Conservation (phyloP, 2,113 vertebrate species). For the Pituophis catenifer region DNA sequence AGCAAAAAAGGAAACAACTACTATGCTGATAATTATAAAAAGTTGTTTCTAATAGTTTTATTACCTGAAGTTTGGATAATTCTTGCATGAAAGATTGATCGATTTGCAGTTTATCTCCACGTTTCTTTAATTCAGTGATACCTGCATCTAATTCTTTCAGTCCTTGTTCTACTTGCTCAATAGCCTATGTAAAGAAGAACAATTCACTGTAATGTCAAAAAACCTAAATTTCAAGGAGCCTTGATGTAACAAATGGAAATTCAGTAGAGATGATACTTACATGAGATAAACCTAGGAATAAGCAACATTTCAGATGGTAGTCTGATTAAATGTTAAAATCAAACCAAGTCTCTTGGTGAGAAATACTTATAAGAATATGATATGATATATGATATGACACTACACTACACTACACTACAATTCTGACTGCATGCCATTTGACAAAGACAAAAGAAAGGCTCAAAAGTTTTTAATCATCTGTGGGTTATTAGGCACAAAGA, state of each 20-base stretch:
- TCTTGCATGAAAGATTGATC: conserved; percentile 84
- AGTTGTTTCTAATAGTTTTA: background rate
- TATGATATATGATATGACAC: background rate
- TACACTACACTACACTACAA: background rate
- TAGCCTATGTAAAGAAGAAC: conserved; percentile 67
- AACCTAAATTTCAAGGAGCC: background rate
- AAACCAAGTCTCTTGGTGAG: background rate
- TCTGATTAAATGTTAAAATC: background rate
- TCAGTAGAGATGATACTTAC: background rate
- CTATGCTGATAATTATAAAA: background rate
- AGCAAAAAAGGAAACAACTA: background rate
- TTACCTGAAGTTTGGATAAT: conserved; percentile 90
- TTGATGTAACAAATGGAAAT: background rate
- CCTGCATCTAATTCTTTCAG: conserved; percentile 87
- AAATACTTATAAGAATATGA: background rate
- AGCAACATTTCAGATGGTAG: background rate
- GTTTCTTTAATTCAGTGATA: conserved; percentile 81
- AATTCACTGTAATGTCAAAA: conserved; percentile 2
- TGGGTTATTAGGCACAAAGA: background rate
- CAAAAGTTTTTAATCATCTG: background rate
- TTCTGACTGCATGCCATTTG: background rate
- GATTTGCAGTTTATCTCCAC: conserved; percentile 79
- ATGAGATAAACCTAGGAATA: background rate
- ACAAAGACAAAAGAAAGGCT: background rate
- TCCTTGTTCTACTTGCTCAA: conserved; percentile 87